Evolutionary conservation across 2,888 invertebrate genomes (phyloP).

Genomic region (Melanargia galathea): DNA sequence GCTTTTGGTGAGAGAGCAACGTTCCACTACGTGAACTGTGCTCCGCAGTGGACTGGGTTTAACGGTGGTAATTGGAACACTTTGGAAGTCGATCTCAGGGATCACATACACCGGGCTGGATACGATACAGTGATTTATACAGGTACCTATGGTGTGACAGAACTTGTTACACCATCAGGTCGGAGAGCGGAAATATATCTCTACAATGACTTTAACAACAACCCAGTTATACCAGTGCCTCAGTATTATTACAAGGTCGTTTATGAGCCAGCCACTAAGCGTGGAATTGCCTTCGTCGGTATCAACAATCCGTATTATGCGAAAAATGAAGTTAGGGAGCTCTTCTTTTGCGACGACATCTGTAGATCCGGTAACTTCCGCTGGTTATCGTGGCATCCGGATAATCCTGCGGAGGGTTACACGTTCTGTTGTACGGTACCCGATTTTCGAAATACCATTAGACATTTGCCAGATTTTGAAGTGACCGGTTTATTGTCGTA

Average conservation of each 20-base stretch:
- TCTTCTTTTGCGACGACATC: conserved; percentile 76
- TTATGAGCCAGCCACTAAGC: conserved; percentile 71
- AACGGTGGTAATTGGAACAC: conserved; percentile 84
- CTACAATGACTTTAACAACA: conserved; percentile 61
- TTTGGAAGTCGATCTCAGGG: conserved; percentile 73
- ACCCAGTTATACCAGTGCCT: conserved; percentile 71
- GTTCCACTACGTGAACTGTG: conserved; percentile 85
- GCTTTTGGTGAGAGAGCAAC: conserved; percentile 83
- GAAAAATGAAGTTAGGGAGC: conserved; percentile 49
- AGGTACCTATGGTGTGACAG: conserved; percentile 82
- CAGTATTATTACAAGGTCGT: conserved; percentile 79
- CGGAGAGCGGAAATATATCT: conserved; percentile 65
- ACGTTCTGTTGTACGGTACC: conserved; percentile 83
- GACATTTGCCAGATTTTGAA: conserved; percentile 77
- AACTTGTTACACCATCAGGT: conserved; percentile 70
- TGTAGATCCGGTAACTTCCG: conserved; percentile 74
- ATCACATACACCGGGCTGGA: conserved; percentile 58
- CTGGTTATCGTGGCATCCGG: conserved; percentile 83
- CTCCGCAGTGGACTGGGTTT: conserved; percentile 86
- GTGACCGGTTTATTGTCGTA: conserved; percentile 60
- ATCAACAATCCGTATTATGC: conserved; percentile 84
- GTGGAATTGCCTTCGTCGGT: conserved; percentile 82
- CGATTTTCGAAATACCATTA: conserved; percentile 76
- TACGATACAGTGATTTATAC: conserved; percentile 80
- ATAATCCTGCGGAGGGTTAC: conserved; percentile 75